Conservation (phyloP, 2,797 vertebrate genomes). For the Siniperca undulata region DNA sequence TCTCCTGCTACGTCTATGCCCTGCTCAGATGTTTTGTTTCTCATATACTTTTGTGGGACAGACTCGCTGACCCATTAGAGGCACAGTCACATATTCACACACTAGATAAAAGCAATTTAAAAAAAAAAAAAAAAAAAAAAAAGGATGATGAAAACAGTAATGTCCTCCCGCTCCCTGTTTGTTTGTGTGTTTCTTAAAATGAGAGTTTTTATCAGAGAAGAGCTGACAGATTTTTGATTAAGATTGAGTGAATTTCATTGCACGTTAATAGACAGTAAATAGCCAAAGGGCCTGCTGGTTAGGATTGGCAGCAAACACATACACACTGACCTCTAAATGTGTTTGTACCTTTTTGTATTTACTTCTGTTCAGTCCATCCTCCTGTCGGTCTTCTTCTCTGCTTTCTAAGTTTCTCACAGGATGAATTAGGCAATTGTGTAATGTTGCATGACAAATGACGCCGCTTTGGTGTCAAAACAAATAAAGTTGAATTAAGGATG, state of each 20-base stretch:
- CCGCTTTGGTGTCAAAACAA: constrained; percentile 21
- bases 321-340: constrained; percentile 66
- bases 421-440: neutral
- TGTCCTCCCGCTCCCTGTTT: constrained; percentile 48
- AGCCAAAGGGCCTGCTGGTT: constrained; percentile 55
- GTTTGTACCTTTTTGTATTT: constrained; percentile 34
- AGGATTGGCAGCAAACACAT: constrained; percentile 18
- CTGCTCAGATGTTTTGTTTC: constrained; percentile 21
- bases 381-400: neutral
- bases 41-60: constrained; percentile 16
- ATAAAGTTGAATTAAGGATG: constrained; percentile 41
- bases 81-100: constrained; percentile 39
- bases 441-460: constrained; percentile 45
- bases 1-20: neutral
- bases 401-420: constrained; percentile 5
- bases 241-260: constrained; percentile 73
- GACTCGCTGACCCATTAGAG: constrained; percentile 50
- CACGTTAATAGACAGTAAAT: constrained; percentile 73
- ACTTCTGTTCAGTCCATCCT: constrained; percentile 26
- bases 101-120: constrained; percentile 70
- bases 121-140: constrained; percentile 20
- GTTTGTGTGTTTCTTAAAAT: constrained; percentile 62
- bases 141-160: constrained; percentile 56
- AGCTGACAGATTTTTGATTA: constrained; percentile 78
- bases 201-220: constrained; percentile 65